Evolutionary conservation across 2,888 invertebrate genomes (phyloP), one percentile per base, ranked within the genome.

Genomic region (Lithophane ornitopus): DNA sequence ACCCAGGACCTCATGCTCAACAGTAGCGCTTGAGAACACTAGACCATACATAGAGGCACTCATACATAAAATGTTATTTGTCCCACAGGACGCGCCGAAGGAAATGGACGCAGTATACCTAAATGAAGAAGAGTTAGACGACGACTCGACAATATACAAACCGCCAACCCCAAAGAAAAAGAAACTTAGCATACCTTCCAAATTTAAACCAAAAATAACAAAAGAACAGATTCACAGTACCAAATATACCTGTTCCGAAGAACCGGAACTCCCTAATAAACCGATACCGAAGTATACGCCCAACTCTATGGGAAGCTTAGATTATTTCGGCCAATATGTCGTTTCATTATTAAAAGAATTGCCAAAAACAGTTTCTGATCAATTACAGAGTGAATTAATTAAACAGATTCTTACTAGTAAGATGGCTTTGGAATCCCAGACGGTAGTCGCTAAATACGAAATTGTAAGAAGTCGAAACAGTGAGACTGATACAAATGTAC

Each of bases 251-350:
- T n/a, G 63, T 73, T 80, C 70, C 61, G 61, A 71, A 19, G 54
- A 41, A 49, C 19, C 0, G 8, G 72, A 75, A 52, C n/a, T 4
- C 1, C 39, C 26, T 16, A 70, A 3, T 0, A 46, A 58, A 54
- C 28, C 16, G 9, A 14, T 14, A 28, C 19, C n/a, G 34, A 19
- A n/a, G 3, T 6, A 8, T 44, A 39, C 44, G 22, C 22, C 61
- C 7, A 69, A 34, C 0, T 14, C 63, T 3, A 76, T 75, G 54
- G 89, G 89, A 12, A 88, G 86, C 3, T 26, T 92, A 9, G 90
- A 92, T 39, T 78, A 88, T 28, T 93, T 93, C 41, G 92, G 90
- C 0, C 88, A 87, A 70, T 93, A 93, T 39, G 34, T 93, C 1
- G 86, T 85, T 0, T 90, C 92, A 0, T 69, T 93, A 62, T 69